These are phyloP conservation scores for Lycopodina hypogea DNA, from an alignment of 37 sponge, comb jelly and placozoan species.

Conservation along the genomic window DNA sequence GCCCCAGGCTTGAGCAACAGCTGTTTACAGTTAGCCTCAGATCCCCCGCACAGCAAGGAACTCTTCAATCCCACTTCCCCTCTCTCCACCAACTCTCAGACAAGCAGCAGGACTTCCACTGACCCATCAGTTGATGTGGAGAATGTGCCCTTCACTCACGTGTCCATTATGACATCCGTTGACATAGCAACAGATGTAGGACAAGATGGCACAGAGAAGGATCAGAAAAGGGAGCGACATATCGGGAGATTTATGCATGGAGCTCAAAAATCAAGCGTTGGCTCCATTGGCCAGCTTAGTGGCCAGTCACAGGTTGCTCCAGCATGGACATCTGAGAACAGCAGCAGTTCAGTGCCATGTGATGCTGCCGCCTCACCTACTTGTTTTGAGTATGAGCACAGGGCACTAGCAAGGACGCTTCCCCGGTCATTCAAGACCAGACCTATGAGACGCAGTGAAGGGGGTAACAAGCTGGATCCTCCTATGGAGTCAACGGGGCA, in stretches of 20 bases:
- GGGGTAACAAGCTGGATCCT: neutral
- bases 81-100: neutral
- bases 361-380: neutral
- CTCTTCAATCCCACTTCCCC: neutral
- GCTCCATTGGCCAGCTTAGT: neutral
- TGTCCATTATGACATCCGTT: constrained; percentile 1
- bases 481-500: neutral
- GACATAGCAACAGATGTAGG: neutral
- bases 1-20: constrained; percentile 45
- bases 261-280: neutral
- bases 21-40: constrained; percentile 23
- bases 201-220: neutral
- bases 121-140: constrained; percentile 19
- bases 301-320: constrained; percentile 31
- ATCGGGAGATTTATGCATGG: neutral
- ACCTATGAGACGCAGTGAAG: neutral
- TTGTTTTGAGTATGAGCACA: constrained; percentile 1
- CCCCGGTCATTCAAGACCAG: constrained; percentile 3
- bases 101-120: constrained; percentile 16
- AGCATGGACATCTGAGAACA: neutral
- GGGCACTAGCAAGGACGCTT: constrained; percentile 1
- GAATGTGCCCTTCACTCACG: constrained; percentile 8
- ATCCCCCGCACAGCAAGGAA: constrained; percentile 12
- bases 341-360: too few relatives aligned
- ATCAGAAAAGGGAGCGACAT: neutral